Evolutionary conservation across 1,140 invertebrate species (phyloP).

Genomic region (Rhizoglyphus robini): DNA sequence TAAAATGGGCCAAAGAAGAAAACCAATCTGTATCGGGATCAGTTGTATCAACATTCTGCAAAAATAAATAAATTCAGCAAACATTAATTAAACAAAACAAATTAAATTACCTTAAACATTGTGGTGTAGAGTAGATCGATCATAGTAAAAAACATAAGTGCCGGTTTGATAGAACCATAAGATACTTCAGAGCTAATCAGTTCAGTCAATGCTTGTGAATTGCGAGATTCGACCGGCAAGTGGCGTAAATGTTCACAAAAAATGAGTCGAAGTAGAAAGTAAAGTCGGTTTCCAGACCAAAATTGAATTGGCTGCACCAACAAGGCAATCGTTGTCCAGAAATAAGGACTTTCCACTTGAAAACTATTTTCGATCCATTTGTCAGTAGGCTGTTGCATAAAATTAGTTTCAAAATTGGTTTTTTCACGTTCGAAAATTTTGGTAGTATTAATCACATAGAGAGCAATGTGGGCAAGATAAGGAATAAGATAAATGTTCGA

Average conservation of each 20-base stretch:
- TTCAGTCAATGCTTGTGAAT: conserved; percentile 25
- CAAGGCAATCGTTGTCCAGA: conserved; percentile 63
- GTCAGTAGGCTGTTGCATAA: conserved; percentile 45
- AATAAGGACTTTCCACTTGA: conserved; percentile 76
- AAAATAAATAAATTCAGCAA: not conserved
- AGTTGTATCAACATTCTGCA: conserved; percentile 29
- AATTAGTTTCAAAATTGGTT: conserved; percentile 47
- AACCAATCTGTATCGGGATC: conserved; percentile 57
- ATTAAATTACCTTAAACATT: conserved; percentile 50
- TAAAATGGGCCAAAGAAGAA: conserved; percentile 71
- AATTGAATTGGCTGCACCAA: conserved; percentile 55
- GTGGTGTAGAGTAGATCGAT: conserved; percentile 58
- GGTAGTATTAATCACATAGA: conserved; percentile 85
- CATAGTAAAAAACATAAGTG: conserved; percentile 66
- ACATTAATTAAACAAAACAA: not conserved
- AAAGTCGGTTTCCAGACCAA: conserved; percentile 50
- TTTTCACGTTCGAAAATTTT: conserved; percentile 57
- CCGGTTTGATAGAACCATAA: conserved; percentile 68
- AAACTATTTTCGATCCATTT: conserved; percentile 60
- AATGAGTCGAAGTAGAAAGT: conserved; percentile 60
- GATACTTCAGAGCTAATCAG: conserved; percentile 43
- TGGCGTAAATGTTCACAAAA: conserved; percentile 58
- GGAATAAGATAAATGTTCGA: conserved; percentile 94
- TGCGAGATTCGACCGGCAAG: conserved; percentile 25
- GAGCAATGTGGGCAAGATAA: conserved; percentile 81